These are phyloP conservation scores for Dichetophora obliterata DNA, from an alignment of 2,888 invertebrate genomes.

Conservation along the genomic window DNA sequence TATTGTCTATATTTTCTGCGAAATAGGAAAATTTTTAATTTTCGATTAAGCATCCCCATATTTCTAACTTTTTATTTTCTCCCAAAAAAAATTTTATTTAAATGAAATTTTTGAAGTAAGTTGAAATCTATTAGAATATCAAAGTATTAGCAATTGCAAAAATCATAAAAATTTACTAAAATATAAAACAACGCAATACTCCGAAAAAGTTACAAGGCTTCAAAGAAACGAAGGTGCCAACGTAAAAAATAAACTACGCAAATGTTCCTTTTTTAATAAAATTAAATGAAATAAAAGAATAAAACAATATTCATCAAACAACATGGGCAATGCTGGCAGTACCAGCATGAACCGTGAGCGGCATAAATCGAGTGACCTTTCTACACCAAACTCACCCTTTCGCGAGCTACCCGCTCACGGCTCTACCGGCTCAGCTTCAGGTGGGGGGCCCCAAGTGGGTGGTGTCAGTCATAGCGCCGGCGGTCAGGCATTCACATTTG, in stretches of 20 bases:
- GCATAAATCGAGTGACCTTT: slow-evolving; percentile 76
- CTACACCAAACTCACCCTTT: slow-evolving; percentile 66
- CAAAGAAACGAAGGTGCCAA: slow-evolving; percentile 39
- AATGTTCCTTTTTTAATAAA: slow-evolving; percentile 24
- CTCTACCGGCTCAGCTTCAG: slow-evolving; percentile 50
- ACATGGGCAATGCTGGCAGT: slow-evolving; percentile 69
- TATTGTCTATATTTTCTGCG: not conserved
- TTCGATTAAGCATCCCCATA: no score
- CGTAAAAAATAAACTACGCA: slow-evolving; percentile 20
- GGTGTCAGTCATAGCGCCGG: slow-evolving; percentile 45
- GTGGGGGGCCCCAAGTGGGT: slow-evolving; percentile 39
- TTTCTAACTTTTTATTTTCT: not conserved
- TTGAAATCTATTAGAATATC: not conserved
- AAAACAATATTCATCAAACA: slow-evolving; percentile 21
- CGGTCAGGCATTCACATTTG: slow-evolving; percentile 88
- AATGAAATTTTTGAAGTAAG: not conserved
- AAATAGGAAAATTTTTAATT: slow-evolving; percentile 1
- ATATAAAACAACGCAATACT: slow-evolving; percentile 24
- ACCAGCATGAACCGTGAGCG: slow-evolving; percentile 76
- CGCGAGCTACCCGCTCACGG: slow-evolving; percentile 52
- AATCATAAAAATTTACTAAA: not conserved
- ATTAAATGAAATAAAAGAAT: slow-evolving; percentile 37
- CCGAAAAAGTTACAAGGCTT: not conserved
- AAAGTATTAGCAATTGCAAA: not conserved
- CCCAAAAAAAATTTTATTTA: not conserved